Percentiles rank a stretch among this genome's conserved stretches.
Conservation (phyloP, 2,797 vertebrate species). For the Scleropages formosus region DNA sequence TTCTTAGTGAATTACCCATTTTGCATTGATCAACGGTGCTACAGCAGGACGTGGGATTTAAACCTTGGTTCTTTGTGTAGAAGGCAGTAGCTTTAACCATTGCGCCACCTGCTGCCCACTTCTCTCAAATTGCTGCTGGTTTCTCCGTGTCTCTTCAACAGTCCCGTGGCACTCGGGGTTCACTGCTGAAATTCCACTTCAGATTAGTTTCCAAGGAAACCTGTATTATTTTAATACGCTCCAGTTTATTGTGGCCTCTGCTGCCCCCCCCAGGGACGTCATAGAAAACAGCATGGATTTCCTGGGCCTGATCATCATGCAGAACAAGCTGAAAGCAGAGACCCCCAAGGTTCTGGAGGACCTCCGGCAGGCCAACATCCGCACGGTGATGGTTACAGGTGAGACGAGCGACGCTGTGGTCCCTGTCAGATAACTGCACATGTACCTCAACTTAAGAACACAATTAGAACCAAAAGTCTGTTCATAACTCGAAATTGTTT, state of each 20-base stretch:
- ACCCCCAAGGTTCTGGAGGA: constrained; percentile 86
- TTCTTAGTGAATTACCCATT: too few species aligned
- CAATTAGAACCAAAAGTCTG: too few species aligned
- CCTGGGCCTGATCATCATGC: constrained; percentile 95
- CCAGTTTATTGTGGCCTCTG: not conserved
- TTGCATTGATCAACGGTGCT: too few species aligned
- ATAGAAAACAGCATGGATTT: constrained; percentile 95
- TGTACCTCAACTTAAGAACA: too few species aligned
- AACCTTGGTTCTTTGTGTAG: too few species aligned
- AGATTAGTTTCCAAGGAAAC: not conserved
- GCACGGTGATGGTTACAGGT: constrained; percentile 99
- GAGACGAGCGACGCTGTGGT: constrained; percentile 29
- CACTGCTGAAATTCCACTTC: not conserved
- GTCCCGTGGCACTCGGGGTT: not conserved
- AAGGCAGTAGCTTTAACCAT: too few species aligned
- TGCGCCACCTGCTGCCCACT: too few species aligned
- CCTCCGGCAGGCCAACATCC: constrained; percentile 85
- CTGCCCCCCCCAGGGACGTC: constrained; percentile 73
- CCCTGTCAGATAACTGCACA: too few species aligned
- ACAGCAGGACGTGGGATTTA: too few species aligned
- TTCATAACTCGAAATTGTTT: too few species aligned
- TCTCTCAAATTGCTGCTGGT: too few species aligned
- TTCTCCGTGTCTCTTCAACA: too few species aligned
- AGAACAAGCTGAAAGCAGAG: constrained; percentile 96
- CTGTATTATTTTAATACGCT: not conserved